phyloP scores from a whole-genome alignment of 2,797 vertebrate species.

The Dermochelys coriacea region DNA sequence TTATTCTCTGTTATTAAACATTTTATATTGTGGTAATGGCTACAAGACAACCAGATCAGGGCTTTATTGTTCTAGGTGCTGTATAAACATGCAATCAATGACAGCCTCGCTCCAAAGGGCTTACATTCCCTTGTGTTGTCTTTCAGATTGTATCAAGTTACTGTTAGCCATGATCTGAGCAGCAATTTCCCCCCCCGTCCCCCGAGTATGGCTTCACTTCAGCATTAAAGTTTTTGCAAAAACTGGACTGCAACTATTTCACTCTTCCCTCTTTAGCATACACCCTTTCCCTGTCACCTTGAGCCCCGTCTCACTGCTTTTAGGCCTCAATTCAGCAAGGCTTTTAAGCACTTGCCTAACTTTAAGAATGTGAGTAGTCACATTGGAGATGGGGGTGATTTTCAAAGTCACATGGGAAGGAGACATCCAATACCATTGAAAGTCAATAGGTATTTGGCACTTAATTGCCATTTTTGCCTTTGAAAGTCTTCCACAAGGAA shows the following conservation, averaged over 20 bases:
- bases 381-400: neutral
- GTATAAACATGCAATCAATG: accelerated
- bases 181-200: neutral
- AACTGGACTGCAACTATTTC: neutral
- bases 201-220: neutral
- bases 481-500: neutral
- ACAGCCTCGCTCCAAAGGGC: neutral
- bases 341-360: neutral
- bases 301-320: neutral
- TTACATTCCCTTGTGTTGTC: neutral
- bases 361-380: neutral
- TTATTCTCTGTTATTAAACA: accelerated
- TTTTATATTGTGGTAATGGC: neutral
- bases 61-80: neutral
- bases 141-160: neutral
- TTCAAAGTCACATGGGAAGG: neutral
- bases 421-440: too few species aligned
- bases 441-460: neutral
- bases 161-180: neutral
- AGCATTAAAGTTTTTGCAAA: neutral
- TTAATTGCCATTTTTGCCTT: neutral
- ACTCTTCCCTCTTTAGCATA: neutral
- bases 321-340: neutral
- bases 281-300: neutral
- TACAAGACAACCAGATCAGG: neutral